These are phyloP conservation scores for Anguilla anguilla DNA, from an alignment of 2,797 vertebrate genomes.

Conservation along the genomic window DNA sequence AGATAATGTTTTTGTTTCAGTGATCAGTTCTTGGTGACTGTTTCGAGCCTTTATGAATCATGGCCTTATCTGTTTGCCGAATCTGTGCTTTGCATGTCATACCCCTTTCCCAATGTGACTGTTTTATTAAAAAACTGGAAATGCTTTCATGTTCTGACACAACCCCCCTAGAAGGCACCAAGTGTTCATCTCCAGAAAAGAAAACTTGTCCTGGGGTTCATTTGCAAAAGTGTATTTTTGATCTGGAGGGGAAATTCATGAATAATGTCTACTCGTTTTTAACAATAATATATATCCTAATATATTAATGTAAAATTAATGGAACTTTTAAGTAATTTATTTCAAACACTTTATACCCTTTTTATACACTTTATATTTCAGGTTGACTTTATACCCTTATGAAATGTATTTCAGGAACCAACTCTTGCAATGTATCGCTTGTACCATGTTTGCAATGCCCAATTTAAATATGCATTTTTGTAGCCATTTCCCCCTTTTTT, in stretches of 20 bases:
- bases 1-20: background rate
- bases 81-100: background rate
- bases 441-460: background rate
- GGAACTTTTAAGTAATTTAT: background rate
- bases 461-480: background rate
- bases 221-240: background rate
- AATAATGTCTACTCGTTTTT: background rate
- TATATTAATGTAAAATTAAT: background rate
- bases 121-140: background rate
- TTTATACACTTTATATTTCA: no score
- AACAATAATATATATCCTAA: background rate
- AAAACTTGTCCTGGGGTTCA: background rate
- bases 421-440: background rate
- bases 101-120: conserved; percentile 5
- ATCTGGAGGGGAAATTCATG: background rate
- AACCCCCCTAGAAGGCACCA: background rate
- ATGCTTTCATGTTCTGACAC: background rate
- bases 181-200: background rate
- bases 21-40: background rate
- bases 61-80: background rate
- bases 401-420: background rate
- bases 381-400: background rate
- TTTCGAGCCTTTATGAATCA: conserved; percentile 12
- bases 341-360: background rate
- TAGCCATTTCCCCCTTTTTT: background rate